A percentile compares a stretch with the other conserved stretches of the same genome.
Conservation (phyloP, 2,797 vertebrate genomes). For the Enoplosus armatus region DNA sequence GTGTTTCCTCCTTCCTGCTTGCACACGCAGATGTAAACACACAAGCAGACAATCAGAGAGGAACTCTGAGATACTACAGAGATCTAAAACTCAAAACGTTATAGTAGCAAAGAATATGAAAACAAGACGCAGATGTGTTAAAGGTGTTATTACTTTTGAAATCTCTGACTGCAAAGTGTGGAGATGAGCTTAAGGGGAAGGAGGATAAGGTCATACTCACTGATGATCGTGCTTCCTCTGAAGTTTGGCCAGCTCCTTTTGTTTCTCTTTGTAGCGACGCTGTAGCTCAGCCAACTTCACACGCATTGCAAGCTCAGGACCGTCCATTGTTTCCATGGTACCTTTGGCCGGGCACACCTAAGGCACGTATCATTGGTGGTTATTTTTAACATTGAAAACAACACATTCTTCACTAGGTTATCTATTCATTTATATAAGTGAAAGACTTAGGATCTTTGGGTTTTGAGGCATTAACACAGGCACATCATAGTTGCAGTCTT, state of each 20-base stretch:
- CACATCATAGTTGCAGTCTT: constrained; percentile 64
- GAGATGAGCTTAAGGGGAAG: constrained; percentile 3
- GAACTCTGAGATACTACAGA: constrained; percentile 9
- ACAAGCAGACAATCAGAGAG: constrained; percentile 34
- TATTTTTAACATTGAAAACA: constrained; percentile 17
- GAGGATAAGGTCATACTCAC: constrained; percentile 78
- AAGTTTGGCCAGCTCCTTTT: constrained; percentile 94
- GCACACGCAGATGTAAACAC: constrained; percentile 58
- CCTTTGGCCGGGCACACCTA: constrained; percentile 95
- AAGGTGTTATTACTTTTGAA: constrained; percentile 19
- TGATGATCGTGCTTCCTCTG: constrained; percentile 94
- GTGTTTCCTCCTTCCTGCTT: constrained; percentile 93
- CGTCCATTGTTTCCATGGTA: constrained; percentile 93
- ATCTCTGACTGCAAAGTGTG: constrained; percentile 6
- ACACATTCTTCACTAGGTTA: not conserved
- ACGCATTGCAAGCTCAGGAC: constrained; percentile 94
- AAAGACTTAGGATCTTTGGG: not conserved
- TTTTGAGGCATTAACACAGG: not conserved
- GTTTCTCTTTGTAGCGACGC: constrained; percentile 95
- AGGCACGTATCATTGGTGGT: constrained; percentile 27
- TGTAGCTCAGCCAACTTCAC: constrained; percentile 94
- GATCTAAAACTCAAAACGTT: not conserved
- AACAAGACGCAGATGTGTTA: not conserved
- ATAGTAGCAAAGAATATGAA: constrained; percentile 11
- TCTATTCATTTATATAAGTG: not conserved